Percentiles rank a stretch among this genome's conserved stretches.
phyloP scores from a whole-genome alignment of 1,140 invertebrate genomes.

The Drosophila ogumai region DNA sequence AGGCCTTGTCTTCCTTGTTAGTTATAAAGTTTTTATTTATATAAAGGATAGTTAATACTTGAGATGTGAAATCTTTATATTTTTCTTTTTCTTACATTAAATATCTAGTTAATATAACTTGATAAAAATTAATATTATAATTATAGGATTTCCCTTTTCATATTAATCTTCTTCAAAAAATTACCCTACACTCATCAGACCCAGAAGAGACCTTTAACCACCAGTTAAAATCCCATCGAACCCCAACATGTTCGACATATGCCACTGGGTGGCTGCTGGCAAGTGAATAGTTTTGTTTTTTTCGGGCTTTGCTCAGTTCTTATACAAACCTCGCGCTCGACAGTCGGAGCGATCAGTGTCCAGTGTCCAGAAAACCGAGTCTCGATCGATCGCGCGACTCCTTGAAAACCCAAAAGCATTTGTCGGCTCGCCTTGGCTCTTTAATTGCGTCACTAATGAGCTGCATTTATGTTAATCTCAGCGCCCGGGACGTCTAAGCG shows the following conservation, averaged over 20 bases:
- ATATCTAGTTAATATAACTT: background rate
- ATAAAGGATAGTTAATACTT: too few relatives aligned
- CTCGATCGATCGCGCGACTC: slow-evolving; percentile 18
- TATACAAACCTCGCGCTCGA: slow-evolving; percentile 62
- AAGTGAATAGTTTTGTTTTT: slow-evolving; percentile 38
- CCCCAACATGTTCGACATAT: slow-evolving; percentile 65
- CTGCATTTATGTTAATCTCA: slow-evolving; percentile 82
- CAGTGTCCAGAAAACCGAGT: background rate
- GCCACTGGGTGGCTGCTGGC: slow-evolving; percentile 28
- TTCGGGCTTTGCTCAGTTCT: slow-evolving; percentile 57
- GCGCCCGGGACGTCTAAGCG: slow-evolving; percentile 73
- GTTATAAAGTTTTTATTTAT: too few relatives aligned
- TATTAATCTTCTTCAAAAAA: background rate
- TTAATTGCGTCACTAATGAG: slow-evolving; percentile 84
- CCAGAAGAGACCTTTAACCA: background rate
- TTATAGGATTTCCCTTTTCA: background rate
- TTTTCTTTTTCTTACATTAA: background rate
- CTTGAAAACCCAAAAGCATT: slow-evolving; percentile 18
- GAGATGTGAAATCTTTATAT: background rate
- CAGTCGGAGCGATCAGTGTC: slow-evolving; percentile 30
- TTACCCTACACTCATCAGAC: background rate
- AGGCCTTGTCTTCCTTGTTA: background rate
- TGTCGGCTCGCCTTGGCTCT: slow-evolving; percentile 57
- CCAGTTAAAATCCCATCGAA: slow-evolving; percentile 12
- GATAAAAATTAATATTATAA: too few relatives aligned